A percentile compares a stretch with the other conserved stretches of the same genome.
phyloP scores from a whole-genome alignment of 2,113 vertebrate genomes.

The Trogon surrucura region DNA sequence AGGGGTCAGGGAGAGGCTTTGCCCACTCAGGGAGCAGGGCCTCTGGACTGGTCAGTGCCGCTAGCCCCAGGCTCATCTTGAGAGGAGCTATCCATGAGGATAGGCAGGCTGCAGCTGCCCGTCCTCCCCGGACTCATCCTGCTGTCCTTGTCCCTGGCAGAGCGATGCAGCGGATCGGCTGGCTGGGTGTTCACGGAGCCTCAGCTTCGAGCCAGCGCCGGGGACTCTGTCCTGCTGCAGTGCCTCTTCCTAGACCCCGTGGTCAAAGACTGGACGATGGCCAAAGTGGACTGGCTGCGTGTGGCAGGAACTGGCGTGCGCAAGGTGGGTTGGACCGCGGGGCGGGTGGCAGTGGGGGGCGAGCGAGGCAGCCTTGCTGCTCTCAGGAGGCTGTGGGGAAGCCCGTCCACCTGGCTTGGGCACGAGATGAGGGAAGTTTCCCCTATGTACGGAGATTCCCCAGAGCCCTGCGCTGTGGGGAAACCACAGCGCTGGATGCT shows the following conservation, averaged over 20 bases:
- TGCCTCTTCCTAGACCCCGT: conserved; percentile 53
- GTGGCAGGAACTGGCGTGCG: background rate
- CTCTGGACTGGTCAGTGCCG: background rate
- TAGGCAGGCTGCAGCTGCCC: background rate
- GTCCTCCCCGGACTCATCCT: background rate
- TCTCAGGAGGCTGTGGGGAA: background rate
- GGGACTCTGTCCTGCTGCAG: conserved; percentile 63
- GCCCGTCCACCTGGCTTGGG: fast-evolving
- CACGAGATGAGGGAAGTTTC: background rate
- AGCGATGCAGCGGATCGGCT: background rate
- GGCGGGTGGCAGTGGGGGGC: fast-evolving
- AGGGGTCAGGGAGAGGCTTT: background rate
- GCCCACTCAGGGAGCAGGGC: background rate
- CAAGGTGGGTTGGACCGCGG: background rate
- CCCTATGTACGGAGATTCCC: fast-evolving
- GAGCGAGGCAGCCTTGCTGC: background rate
- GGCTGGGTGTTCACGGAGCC: background rate
- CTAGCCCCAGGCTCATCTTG: background rate
- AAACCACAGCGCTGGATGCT: fast-evolving
- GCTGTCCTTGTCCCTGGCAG: conserved; percentile 46
- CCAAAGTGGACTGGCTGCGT: conserved; percentile 73
- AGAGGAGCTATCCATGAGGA: background rate
- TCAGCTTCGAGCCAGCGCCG: conserved; percentile 27
- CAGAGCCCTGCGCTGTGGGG: fast-evolving
- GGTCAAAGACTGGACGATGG: background rate